A percentile compares a stretch with the other conserved stretches of the same genome.
Conservation (phyloP, 2,888 invertebrate species). For the Drosophila leonis region DNA sequence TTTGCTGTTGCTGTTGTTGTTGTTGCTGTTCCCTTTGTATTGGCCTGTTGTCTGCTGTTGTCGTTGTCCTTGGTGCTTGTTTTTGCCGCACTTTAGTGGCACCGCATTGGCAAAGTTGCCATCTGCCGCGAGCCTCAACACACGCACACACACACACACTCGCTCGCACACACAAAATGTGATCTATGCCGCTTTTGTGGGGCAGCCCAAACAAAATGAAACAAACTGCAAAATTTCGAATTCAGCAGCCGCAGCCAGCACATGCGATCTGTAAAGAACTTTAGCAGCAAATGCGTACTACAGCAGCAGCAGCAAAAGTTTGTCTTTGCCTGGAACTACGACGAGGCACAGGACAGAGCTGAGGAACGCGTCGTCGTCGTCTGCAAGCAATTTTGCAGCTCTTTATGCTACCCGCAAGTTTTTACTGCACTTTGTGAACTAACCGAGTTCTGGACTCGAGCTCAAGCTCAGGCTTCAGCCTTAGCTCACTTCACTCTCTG, state of each 20-base stretch:
- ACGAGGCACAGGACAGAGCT: slow-evolving; percentile 26
- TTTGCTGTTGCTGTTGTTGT: slow-evolving; percentile 8
- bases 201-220: slow-evolving; percentile 56
- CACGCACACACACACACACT: slow-evolving; percentile 14
- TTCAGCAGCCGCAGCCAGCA: slow-evolving; percentile 76
- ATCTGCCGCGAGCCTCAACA: slow-evolving; percentile 59
- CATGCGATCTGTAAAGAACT: slow-evolving; percentile 70
- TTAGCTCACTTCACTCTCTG: neutral
- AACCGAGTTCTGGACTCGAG: slow-evolving; percentile 51
- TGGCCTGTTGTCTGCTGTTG: slow-evolving; percentile 33
- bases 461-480: slow-evolving; percentile 15
- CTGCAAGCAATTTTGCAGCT: slow-evolving; percentile 72
- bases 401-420: slow-evolving; percentile 80
- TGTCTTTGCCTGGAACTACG: slow-evolving; percentile 60
- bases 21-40: slow-evolving; percentile 28
- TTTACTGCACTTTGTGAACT: slow-evolving; percentile 79
- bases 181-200: slow-evolving; percentile 74
- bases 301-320: slow-evolving; percentile 59
- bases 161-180: slow-evolving; percentile 53
- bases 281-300: slow-evolving; percentile 44
- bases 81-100: slow-evolving; percentile 70
- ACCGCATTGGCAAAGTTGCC: slow-evolving; percentile 72
- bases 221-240: slow-evolving; percentile 74
- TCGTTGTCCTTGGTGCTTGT: slow-evolving; percentile 58
- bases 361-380: slow-evolving; percentile 36